Conservation (phyloP, 2,113 vertebrate genomes). For the Pterocles orientalis region DNA sequence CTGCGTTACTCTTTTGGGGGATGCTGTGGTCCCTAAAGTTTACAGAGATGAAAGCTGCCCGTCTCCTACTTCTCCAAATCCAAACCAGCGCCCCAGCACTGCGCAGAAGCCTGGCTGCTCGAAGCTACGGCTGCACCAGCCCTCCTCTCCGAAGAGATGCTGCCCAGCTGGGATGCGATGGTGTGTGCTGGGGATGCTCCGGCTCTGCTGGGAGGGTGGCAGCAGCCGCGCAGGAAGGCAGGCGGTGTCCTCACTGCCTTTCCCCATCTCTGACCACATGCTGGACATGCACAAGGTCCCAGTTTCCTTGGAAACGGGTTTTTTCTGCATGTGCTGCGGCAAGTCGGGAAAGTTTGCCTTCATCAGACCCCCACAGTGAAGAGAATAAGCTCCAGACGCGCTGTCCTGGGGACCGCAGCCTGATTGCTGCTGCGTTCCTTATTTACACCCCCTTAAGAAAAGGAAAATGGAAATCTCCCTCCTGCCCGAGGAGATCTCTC, state of each 20-base stretch:
- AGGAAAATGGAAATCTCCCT: background rate
- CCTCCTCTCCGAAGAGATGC: background rate
- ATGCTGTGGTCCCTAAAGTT: background rate
- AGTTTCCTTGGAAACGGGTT: constrained; percentile 79
- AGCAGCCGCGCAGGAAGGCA: background rate
- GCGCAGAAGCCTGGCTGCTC: background rate
- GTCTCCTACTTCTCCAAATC: background rate
- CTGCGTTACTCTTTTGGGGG: background rate
- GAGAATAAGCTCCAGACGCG: constrained; percentile 75
- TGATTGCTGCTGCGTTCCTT: constrained; percentile 68
- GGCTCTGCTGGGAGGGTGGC: background rate
- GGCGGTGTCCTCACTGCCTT: constrained; percentile 21
- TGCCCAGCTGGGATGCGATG: background rate
- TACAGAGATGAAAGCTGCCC: background rate
- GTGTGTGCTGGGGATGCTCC: background rate
- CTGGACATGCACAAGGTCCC: constrained; percentile 66
- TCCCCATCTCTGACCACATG: constrained; percentile 45
- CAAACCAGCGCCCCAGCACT: accelerated
- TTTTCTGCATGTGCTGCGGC: constrained; percentile 68
- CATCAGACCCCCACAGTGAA: constrained; percentile 78
- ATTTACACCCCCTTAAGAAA: constrained; percentile 69
- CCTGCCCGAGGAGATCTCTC: background rate
- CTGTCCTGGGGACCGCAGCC: constrained; percentile 64
- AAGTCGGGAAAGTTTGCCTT: constrained; percentile 72
- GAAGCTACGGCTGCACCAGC: background rate